Evolutionary conservation across 2,797 vertebrate genomes (phyloP).

Genomic region (Mormyrus hasselquistii): DNA sequence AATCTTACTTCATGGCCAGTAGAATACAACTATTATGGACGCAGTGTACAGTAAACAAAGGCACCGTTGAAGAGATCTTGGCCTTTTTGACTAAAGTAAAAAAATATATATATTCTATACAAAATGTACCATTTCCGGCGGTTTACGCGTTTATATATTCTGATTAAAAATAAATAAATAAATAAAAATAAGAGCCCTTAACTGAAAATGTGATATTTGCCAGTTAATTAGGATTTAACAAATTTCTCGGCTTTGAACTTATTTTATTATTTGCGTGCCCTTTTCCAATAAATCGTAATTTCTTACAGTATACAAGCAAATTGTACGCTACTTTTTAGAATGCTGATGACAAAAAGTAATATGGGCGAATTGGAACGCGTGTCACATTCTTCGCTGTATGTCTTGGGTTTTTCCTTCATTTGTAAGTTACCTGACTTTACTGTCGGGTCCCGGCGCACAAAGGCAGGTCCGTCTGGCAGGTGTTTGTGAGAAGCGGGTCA

Average conservation of each 20-base stretch:
- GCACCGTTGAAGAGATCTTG: neutral
- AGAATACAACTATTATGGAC: neutral
- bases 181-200: neutral
- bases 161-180: neutral
- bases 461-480: neutral
- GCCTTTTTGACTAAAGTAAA: neutral
- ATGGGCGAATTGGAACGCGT: neutral
- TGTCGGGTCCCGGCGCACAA: neutral
- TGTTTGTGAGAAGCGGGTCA: conserved; percentile 6
- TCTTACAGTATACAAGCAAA: neutral
- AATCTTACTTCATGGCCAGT: neutral
- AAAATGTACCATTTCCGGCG: neutral
- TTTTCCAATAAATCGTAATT: neutral
- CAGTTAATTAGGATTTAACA: neutral
- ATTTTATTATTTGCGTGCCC: neutral
- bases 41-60: neutral
- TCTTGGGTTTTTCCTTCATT: neutral
- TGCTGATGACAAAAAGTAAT: neutral
- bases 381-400: neutral
- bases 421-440: neutral
- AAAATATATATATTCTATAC: neutral
- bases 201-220: neutral
- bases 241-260: neutral
- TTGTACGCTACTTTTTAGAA: neutral
- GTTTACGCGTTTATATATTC: neutral